These are phyloP conservation scores for Oithona nana DNA, from an alignment of 2,888 invertebrate species.

Conservation along the genomic window DNA sequence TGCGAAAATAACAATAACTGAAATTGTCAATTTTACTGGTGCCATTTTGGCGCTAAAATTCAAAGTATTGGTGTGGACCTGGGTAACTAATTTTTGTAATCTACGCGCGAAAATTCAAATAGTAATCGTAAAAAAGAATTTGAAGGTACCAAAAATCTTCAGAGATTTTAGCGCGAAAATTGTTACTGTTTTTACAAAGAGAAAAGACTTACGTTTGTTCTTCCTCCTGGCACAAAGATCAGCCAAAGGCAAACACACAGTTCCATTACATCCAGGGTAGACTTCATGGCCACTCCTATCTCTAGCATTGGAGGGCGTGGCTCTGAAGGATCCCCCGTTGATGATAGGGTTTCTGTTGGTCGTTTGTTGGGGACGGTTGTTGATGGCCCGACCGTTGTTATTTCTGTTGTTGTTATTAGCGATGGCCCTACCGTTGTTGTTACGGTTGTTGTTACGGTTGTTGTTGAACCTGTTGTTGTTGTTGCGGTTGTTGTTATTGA, in stretches of 20 bases:
- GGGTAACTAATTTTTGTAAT: too few relatives aligned
- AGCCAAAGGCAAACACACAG: constrained; percentile 15
- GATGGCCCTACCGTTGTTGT: background rate
- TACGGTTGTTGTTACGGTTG: constrained; percentile 1
- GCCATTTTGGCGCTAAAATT: too few relatives aligned
- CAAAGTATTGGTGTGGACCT: too few relatives aligned
- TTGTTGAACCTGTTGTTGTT: constrained; percentile 4
- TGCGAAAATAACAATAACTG: too few relatives aligned
- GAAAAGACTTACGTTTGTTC: constrained; percentile 5
- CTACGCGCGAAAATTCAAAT: too few relatives aligned
- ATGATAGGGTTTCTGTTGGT: background rate
- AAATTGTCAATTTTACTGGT: too few relatives aligned
- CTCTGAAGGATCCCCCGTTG: background rate
- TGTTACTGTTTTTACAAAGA: too few relatives aligned
- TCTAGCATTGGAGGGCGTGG: constrained; percentile 9
- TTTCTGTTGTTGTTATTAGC: background rate
- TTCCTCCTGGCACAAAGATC: constrained; percentile 13
- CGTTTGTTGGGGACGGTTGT: background rate
- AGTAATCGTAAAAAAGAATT: too few relatives aligned
- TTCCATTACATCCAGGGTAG: constrained; percentile 17
- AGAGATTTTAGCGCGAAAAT: too few relatives aligned
- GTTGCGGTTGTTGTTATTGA: background rate
- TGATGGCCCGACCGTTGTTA: background rate
- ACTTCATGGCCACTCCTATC: constrained; percentile 12
- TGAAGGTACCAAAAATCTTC: too few relatives aligned